phyloP scores from a whole-genome alignment of 1,140 invertebrate genomes.

The Platyscapa corneri region DNA sequence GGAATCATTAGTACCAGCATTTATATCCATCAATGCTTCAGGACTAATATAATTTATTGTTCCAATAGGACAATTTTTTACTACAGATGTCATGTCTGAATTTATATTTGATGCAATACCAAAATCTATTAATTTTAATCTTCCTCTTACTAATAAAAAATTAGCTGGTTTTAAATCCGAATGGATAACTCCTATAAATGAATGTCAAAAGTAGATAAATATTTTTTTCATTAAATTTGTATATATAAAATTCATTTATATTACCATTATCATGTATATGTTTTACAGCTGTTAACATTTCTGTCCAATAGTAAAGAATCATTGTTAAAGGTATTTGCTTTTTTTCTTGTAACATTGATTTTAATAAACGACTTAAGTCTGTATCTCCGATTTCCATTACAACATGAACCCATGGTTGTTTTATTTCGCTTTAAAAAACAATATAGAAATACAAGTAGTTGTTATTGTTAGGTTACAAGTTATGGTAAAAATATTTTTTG shows the following conservation, averaged over 20 bases:
- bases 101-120: constrained; percentile 95
- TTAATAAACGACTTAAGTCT: constrained; percentile 88
- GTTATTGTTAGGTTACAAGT: too few species aligned
- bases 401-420: constrained; percentile 82
- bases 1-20: constrained; percentile 67
- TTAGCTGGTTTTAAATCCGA: constrained; percentile 98
- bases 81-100: constrained; percentile 91
- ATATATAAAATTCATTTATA: neutral
- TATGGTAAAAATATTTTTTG: too few species aligned
- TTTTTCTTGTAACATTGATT: constrained; percentile 76
- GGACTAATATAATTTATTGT: constrained; percentile 98
- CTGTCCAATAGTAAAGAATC: constrained; percentile 92
- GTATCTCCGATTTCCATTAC: constrained; percentile 95
- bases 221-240: neutral
- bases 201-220: constrained; percentile 37
- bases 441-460: neutral
- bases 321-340: constrained; percentile 80
- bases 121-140: constrained; percentile 97
- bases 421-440: constrained; percentile 75
- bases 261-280: constrained; percentile 92
- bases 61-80: constrained; percentile 87
- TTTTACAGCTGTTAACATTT: constrained; percentile 94
- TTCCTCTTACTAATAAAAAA: constrained; percentile 91
- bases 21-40: constrained; percentile 85
- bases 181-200: constrained; percentile 89